phyloP scores from a whole-genome alignment of 2,888 invertebrate species.

The Keiferia lycopersicella region DNA sequence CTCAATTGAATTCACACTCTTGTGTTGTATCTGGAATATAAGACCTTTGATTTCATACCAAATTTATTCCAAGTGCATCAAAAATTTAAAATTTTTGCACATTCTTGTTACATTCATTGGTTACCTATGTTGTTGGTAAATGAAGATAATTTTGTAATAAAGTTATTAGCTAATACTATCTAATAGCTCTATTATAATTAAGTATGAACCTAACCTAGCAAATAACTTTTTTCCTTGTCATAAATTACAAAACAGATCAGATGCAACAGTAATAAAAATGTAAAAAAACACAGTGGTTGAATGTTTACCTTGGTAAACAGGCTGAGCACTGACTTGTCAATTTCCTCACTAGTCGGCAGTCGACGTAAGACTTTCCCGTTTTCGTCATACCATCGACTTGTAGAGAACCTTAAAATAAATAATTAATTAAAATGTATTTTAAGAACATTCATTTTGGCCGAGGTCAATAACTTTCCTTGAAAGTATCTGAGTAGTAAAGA shows the following conservation, averaged over 20 bases:
- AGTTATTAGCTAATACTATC: not conserved
- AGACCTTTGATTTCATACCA: not conserved
- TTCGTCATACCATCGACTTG: constrained; percentile 92
- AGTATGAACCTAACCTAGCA: not conserved
- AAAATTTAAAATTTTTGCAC: not conserved
- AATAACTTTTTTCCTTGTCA: not conserved
- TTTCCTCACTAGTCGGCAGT: constrained; percentile 73
- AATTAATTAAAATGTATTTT: constrained; percentile 4
- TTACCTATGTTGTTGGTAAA: too few relatives aligned
- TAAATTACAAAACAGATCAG: not conserved
- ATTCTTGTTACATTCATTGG: too few relatives aligned
- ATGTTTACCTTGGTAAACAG: constrained; percentile 65
- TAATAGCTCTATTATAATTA: not conserved
- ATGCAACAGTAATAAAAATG: not conserved
- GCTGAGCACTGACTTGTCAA: constrained; percentile 70
- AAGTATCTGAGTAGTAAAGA: too few relatives aligned
- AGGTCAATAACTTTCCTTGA: not conserved
- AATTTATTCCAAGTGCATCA: too few relatives aligned
- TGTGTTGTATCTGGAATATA: not conserved
- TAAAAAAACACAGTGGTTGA: not conserved
- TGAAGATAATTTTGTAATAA: too few relatives aligned
- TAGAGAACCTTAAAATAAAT: constrained; percentile 83
- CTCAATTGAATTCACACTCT: constrained; percentile 10
- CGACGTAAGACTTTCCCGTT: constrained; percentile 85
- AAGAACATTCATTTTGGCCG: not conserved